Base-by-base conservation (phyloP, 2,888 invertebrate genomes). In the Boloria selene region DNA sequence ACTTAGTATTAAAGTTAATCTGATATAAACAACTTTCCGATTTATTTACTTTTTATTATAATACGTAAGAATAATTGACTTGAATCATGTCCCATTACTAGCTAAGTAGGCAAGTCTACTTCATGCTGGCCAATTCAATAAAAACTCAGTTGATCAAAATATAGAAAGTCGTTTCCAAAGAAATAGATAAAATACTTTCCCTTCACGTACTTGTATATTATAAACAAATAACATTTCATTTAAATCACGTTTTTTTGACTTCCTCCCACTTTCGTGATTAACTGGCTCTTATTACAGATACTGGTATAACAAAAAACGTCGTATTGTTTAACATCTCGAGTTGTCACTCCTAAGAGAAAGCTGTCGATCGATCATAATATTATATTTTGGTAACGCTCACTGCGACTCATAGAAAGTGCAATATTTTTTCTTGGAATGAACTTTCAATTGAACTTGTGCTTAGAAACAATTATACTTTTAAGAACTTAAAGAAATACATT, bases 391-490 rank as follows among this genome's bases (percentile, higher is more conserved):
- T 75, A 75, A 75, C 75, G 72, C 42, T 47, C 68, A 74, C 70
- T 77, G 73, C 75, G 68, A 72, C 76, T 70, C 55, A 71, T 78
- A 78, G 80, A 82, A 82, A 83, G 80, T 78, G 75, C 74, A 75
- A 62, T 63, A 53, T 62, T 62, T 54, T 62, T 54, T 17, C n/a
- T 44, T 1, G 42, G 16, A 52, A 54, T 54, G 47, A 54, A 47
- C 54, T 53, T 62, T 62, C 61, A 54, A 54, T 62, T 47, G 45
- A n/a, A 22, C 14, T 52, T 22, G 17, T 42, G 58, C 47, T 16
- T 47, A n/a, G n/a, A 26, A 13, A 14, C 22, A 16, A 4, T 4
- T 54, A 16, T n/a, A 0, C n/a, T 54, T 54, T 38, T 31, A 54
- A 47, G 6, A n/a, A 16, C n/a, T 47, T 38, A 10, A 38, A 7